Base-by-base conservation (phyloP, 2,888 invertebrate genomes). In the Thysanoteuthis rhombus region DNA sequence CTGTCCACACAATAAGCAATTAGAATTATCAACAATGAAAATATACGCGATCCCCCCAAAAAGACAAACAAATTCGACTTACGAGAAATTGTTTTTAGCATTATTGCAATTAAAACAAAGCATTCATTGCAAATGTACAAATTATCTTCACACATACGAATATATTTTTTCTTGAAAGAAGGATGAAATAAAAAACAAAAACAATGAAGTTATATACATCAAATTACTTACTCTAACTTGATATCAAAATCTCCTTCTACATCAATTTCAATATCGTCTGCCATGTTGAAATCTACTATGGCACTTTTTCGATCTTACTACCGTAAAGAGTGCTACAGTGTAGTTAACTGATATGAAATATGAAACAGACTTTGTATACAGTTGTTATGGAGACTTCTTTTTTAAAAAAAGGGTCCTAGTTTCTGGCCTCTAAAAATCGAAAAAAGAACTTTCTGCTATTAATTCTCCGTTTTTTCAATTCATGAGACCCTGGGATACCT, bases 201-300 rank as follows among this genome's bases (percentile, higher is more conserved):
- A 32, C 40, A 91, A 22, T 39, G 28, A 91, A 38, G 90, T 47
- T 32, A 32, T 47, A 92, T 8, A 36, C 28, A 12, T 52, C 38
- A 36, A 93, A 47, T 36, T 90, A 98, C 97, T 94, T 94, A 96
- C 96, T 95, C 96, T 96, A 97, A 98, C 97, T 98, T 98, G 96
- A 98, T 97, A 94, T 98, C 98, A 97, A 98, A 98, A 97, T 98
- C 98, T 94, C 98, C 98, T 95, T 98, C 97, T 96, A 98, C 97
- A 97, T 98, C 98, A 96, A 98, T 98, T 97, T 98, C 97, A 93
- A 95, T 98, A 93, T 98, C 98, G 95, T 98, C 98, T 95, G 98
- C 98, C 98, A 98, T 98, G 93, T 96, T 96, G 93, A 75, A 91
- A 91, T 75, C 10, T 22, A n/a, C 8, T 75, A n/a, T 32, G n/a